Percentiles rank a stretch among this genome's conserved stretches.
Evolutionary conservation across 1,140 invertebrate species (phyloP).

Genomic region (Rhyacophila brunnea): DNA sequence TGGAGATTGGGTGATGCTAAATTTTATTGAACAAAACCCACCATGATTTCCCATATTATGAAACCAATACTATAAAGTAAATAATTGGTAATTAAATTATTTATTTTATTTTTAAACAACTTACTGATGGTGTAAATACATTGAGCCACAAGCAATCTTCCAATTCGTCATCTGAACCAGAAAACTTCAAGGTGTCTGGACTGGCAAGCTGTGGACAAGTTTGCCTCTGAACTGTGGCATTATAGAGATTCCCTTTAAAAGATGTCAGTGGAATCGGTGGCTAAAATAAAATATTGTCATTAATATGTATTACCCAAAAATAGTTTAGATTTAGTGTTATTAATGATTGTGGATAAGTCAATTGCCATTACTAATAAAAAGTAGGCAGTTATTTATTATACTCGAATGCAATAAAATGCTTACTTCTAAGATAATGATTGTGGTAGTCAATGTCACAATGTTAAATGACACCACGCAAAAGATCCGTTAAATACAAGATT

Average conservation of each 20-base stretch:
- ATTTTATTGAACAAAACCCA: background rate
- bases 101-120: background rate
- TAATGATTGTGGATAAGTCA: no score
- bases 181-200: background rate
- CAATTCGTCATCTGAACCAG: slow-evolving; percentile 3
- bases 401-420: no score
- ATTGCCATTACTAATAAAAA: no score
- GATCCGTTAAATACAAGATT: no score
- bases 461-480: no score
- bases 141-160: slow-evolving; percentile 42
- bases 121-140: slow-evolving; percentile 38
- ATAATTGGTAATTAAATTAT: background rate
- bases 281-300: slow-evolving; percentile 8
- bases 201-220: slow-evolving; percentile 11
- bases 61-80: background rate
- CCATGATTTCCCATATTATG: background rate
- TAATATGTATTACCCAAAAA: no score
- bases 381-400: no score
- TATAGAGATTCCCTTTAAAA: slow-evolving; percentile 10
- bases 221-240: slow-evolving; percentile 11
- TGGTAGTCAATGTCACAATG: no score
- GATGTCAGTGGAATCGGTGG: slow-evolving; percentile 14
- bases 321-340: no score
- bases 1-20: no score
- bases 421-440: no score